Evolutionary conservation across 2,888 invertebrate species (phyloP), one percentile per base, ranked within the genome.

Genomic region (Dolichomitus sp.): DNA sequence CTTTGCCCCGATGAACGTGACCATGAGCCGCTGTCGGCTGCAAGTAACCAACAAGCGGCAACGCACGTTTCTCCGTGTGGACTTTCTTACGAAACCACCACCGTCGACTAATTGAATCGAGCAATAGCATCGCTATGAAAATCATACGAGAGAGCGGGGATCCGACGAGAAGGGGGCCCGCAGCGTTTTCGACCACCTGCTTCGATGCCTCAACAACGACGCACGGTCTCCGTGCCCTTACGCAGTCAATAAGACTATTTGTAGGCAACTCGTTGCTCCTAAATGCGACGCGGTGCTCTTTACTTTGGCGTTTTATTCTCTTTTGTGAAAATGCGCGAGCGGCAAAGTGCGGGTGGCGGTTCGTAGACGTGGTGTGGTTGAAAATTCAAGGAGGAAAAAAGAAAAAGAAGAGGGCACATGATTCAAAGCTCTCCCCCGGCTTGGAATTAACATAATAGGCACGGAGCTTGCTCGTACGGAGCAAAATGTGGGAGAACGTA

Each of bases 181-280:
- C 69, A 83, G 65, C 63, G 12, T 68, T 70, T 76, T 63, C 50
- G 74, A 80, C 81, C 79, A 81, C 81, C 81, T 81, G 81, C 69
- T 57, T 77, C 54, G 81, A 69, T 77, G 61, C 72, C 50, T 57
- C 42, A 45, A 57, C 57, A 61, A 73, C 52, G 59, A 76, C 65
- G 30, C 4, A 45, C 42, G 42, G 52, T 27, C 14, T 65, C 33
- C 7, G 57, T 74, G 73, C 50, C 59, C 52, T 79, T 66, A 23
- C 14, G 11, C 19, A 70, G 69, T 87, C 90, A 90, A 92, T 90
- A 85, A 85, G 86, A 87, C 87, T 81, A 87, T 91, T 91, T 87
- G 89, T 90, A 91, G 87, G 88, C 91, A 86, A 84, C 85, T 85
- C 86, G 88, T 82, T 85, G 86, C 86, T 86, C 81, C 77, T 84